Evolutionary conservation across 2,888 invertebrate species (phyloP).

Genomic region (Argyra leucocephala): DNA sequence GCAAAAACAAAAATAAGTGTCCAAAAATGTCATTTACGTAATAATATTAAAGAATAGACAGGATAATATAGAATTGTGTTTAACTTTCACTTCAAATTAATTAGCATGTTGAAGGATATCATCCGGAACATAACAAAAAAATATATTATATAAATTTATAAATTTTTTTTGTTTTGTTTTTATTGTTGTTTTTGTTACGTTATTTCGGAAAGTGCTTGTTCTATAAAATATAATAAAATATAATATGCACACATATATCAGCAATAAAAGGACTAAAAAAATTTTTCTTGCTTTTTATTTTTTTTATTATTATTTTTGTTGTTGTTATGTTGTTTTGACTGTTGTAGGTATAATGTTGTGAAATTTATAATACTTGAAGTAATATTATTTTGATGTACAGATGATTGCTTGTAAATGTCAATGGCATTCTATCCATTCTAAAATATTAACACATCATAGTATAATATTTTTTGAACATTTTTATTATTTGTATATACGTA

Average conservation of each 20-base stretch:
- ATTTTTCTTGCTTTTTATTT: neutral
- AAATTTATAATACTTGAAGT: too few species aligned
- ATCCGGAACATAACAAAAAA: too few species aligned
- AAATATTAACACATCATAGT: too few species aligned
- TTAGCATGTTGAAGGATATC: neutral
- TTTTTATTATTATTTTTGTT: neutral
- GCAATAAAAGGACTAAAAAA: neutral
- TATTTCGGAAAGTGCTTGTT: too few species aligned
- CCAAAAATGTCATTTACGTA: neutral
- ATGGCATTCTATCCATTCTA: too few species aligned
- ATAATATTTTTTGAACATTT: too few species aligned
- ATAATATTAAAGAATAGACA: neutral
- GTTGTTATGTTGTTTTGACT: neutral
- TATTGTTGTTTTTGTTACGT: neutral
- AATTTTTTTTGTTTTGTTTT: neutral
- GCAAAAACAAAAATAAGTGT: neutral
- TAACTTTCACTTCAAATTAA: slow-evolving; percentile 3
- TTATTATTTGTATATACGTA: too few species aligned
- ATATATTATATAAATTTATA: neutral
- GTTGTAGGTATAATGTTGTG: neutral
- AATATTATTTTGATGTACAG: neutral
- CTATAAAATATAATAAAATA: neutral
- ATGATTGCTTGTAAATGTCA: neutral
- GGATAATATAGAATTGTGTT: neutral
- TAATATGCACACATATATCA: neutral